Percentiles rank a stretch among this genome's conserved stretches.
Conservation (phyloP, 2,113 vertebrate species). For the Cryptotis parvus region DNA sequence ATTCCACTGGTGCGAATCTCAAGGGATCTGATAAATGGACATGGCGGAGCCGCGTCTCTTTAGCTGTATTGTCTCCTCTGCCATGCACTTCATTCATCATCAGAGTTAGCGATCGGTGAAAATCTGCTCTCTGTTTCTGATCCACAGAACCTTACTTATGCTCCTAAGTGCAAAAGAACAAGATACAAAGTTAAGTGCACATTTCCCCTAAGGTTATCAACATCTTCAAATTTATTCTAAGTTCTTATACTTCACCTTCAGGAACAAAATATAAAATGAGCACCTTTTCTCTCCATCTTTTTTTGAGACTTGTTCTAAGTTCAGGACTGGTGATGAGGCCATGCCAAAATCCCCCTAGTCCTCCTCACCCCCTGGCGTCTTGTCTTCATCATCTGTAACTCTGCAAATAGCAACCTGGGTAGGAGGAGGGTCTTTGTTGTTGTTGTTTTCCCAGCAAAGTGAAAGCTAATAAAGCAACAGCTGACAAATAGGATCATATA, state of each 20-base stretch:
- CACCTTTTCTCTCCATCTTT: constrained; percentile 14
- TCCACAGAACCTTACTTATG: constrained; percentile 41
- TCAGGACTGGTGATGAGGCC: background rate
- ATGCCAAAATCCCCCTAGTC: background rate
- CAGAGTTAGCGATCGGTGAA: constrained; percentile 63
- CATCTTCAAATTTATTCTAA: constrained; percentile 40
- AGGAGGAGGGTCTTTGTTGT: background rate
- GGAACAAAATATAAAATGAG: constrained; percentile 13
- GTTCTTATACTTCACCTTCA: background rate
- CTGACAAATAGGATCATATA: background rate
- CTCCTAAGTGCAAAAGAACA: background rate
- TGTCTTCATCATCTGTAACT: constrained; percentile 49
- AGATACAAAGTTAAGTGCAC: background rate
- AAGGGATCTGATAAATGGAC: constrained; percentile 64
- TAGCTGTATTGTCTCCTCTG: constrained; percentile 63
- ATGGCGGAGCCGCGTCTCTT: constrained; percentile 52
- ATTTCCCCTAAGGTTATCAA: constrained; percentile 49
- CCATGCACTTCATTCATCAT: constrained; percentile 60
- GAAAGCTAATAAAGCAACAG: background rate
- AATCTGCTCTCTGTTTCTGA: constrained; percentile 53
- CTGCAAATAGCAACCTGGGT: constrained; percentile 45
- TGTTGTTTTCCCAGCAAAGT: constrained; percentile 1
- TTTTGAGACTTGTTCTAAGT: background rate
- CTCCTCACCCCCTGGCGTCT: too few relatives aligned
- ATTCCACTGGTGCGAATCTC: constrained; percentile 69